Conservation (phyloP, 2,888 invertebrate genomes). For the Branchellion lobata region DNA sequence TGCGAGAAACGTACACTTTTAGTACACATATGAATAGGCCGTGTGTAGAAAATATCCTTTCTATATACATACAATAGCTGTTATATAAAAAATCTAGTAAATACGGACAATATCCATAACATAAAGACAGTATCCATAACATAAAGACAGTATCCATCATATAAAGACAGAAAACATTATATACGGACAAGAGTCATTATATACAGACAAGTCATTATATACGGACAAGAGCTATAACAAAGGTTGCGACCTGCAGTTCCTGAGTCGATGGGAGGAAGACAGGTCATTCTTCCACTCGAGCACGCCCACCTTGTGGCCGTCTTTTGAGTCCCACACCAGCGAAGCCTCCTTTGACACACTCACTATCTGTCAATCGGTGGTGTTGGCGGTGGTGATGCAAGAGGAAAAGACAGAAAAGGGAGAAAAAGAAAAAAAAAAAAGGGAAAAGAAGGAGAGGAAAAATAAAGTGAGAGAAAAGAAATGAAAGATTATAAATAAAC, state of each 20-base stretch:
- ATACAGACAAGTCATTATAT: not conserved
- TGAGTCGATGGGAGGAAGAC: constrained; percentile 56
- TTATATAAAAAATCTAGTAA: no score
- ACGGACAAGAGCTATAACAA: no score
- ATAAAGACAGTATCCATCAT: not conserved
- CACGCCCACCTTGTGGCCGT: constrained; percentile 71
- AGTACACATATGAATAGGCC: no score
- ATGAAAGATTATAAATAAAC: no score
- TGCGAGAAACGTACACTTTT: no score
- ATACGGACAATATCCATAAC: no score
- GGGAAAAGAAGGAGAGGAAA: no score
- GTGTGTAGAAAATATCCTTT: no score
- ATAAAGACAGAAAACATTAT: not conserved
- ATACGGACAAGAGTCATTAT: not conserved
- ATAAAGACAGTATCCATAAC: no score
- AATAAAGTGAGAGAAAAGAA: no score
- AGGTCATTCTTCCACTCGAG: constrained; percentile 69
- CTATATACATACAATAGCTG: no score
- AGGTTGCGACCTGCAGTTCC: constrained; percentile 61
- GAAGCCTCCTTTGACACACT: constrained; percentile 85
- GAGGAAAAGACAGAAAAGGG: not conserved
- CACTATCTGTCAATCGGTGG: constrained; percentile 66
- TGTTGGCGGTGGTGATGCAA: not conserved
- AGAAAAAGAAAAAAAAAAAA: no score
- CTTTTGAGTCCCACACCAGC: constrained; percentile 76